Evolutionary conservation across 2,113 vertebrate genomes (phyloP), one percentile per base, ranked within the genome.

Genomic region (Erinaceus europaeus): DNA sequence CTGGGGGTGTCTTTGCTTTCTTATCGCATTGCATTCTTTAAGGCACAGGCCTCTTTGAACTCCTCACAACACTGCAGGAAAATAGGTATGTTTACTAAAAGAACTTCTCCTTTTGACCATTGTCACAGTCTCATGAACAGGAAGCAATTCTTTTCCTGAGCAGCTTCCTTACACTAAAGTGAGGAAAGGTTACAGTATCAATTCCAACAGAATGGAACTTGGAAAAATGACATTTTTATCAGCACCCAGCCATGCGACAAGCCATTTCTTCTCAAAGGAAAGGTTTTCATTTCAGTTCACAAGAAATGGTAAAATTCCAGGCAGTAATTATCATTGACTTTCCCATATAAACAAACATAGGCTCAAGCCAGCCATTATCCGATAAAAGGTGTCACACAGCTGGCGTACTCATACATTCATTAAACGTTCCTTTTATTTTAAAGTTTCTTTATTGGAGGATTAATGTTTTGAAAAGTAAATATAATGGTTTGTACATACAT

Each of bases 281-380:
- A 90, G 36, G 27, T 27, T 76, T 84, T 55, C 48, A 18, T 36
- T 25, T 34, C 13, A 15, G 32, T 0, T 36, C 4, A 40, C 32
- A 34, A 71, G 13, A 67, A 77, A 65, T 10, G 48, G 13, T 29
- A 52, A 42, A 69, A 89, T 27, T 29, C n/a, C 20, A 86, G 18
- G 13, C n/a, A 84, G 42, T 32, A 84, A 89, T 71, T 57, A 64
- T 57, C 74, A 77, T 14, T 15, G 32, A 89, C 52, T 79, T 18
- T 64, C 84, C 77, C 69, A 44, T 6, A 83, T 48, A 89, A 79
- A 32, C 25, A 85, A 78, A 34, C 18, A 88, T 72, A n/a, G n/a
- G n/a, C 18, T 81, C 18, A 84, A 84, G 27, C 84, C 87, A 57
- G 52, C 21, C 55, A 86, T 10, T 38, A 65, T 21, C 36, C 25